Base-by-base conservation (phyloP, 2,888 invertebrate species). In the Athalia cordata region DNA sequence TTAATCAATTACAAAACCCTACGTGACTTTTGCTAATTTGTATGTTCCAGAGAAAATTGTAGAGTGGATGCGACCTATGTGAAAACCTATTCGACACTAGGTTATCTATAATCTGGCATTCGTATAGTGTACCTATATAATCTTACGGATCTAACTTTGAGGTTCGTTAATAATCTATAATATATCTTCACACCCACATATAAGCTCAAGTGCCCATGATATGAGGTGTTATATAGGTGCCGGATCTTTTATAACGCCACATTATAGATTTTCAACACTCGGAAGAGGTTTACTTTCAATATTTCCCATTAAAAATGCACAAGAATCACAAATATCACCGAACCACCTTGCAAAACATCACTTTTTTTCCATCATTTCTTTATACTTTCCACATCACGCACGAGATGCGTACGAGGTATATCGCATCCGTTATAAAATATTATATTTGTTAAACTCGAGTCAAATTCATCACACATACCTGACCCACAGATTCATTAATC, bases 1-100 rank as follows among this genome's bases (percentile, higher is more conserved):
- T 43, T 68, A 29, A 29, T 29, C 29, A 29, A 29, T 29, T 29
- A 29, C 29, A 29, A 29, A 29, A 29, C 29, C 29, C 29, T 52
- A 7, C 8, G 43, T 70, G 29, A 57, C 59, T 57, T 59, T n/a
- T 79, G 80, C 68, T 77, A 79, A 79, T 84, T 87, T 90, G 90
- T 91, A 88, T 90, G 91, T 93, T 93, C 86, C 94, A 96, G 96
- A 92, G 96, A 95, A 91, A 94, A 94, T 91, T 95, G 95, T 92
- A 95, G 95, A 91, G 95, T 95, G 92, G 96, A 97, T 91, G 94
- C 95, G 91, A 95, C 97, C 90, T 97, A 97, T 93, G 96, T 96
- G 92, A 97, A 97, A 94, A 97, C 97, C 89, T 97, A 97, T 91
- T 96, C 97, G 91, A 97, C 97, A 86, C 94, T 97, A 91, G 97